Conservation (phyloP, 2,888 invertebrate genomes). For the Idaea biselata region DNA sequence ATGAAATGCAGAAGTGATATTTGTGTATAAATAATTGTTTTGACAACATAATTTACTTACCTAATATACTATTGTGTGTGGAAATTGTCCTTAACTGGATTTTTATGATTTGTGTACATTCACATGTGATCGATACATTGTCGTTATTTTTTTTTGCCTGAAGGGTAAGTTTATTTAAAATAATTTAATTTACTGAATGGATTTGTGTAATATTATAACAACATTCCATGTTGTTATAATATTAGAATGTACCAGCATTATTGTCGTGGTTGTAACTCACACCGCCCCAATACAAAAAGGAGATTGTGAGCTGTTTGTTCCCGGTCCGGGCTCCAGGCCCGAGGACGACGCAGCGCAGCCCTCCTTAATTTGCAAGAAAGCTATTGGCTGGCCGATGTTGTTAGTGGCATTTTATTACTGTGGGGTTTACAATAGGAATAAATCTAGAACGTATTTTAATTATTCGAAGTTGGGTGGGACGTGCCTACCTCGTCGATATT, state of each 20-base stretch:
- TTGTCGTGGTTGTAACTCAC: slow-evolving; percentile 47
- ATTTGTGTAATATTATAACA: slow-evolving; percentile 17
- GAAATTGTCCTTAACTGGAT: background rate
- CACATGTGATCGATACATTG: slow-evolving; percentile 71
- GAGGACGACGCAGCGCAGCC: slow-evolving; percentile 18
- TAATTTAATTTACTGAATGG: slow-evolving; percentile 26
- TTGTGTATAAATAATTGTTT: slow-evolving; percentile 6
- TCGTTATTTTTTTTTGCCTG: slow-evolving; percentile 45
- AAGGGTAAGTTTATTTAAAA: slow-evolving; percentile 71
- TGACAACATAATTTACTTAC: background rate
- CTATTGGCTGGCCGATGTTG: slow-evolving; percentile 25
- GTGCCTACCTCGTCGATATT: slow-evolving; percentile 14
- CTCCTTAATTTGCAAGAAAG: slow-evolving; percentile 25
- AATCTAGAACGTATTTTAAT: background rate
- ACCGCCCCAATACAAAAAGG: slow-evolving; percentile 43
- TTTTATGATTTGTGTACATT: slow-evolving; percentile 55
- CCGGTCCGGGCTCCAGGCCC: slow-evolving; percentile 5
- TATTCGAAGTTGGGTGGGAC: slow-evolving; percentile 4
- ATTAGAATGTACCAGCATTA: slow-evolving; percentile 25
- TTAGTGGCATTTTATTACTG: slow-evolving; percentile 54
- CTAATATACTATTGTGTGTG: background rate
- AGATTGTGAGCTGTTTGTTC: slow-evolving; percentile 3
- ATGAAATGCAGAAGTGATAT: slow-evolving; percentile 12
- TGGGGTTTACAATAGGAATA: slow-evolving; percentile 37
- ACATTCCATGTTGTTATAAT: slow-evolving; percentile 29